phyloP scores from a whole-genome alignment of 1,140 invertebrate species.

The Diorhabda sublineata region DNA sequence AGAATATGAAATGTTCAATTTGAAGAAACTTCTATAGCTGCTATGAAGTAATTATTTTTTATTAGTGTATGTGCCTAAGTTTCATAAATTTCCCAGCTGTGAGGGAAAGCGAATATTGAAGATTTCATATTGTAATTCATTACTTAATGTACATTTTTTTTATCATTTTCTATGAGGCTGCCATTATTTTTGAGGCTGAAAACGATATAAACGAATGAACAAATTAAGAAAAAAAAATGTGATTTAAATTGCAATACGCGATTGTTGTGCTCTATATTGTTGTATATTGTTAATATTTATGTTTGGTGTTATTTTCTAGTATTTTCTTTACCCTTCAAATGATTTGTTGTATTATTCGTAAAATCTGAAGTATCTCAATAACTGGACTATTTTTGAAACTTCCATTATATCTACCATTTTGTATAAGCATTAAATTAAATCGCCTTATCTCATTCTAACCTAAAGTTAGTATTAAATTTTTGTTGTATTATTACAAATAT shows the following conservation, averaged over 20 bases:
- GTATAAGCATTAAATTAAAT: no score
- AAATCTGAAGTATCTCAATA: no score
- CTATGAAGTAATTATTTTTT: background rate
- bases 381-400: no score
- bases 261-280: conserved; percentile 38
- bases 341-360: no score
- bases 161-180: conserved; percentile 19
- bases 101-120: conserved; percentile 13
- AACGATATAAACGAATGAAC: conserved; percentile 26
- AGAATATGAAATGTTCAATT: background rate
- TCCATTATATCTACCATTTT: no score
- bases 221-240: conserved; percentile 33
- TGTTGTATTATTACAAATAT: no score
- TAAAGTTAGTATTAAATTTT: no score
- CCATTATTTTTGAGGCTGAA: conserved; percentile 25
- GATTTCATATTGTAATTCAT: conserved; percentile 20
- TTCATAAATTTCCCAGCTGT: conserved; percentile 7
- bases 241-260: conserved; percentile 42
- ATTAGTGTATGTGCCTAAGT: conserved; percentile 5
- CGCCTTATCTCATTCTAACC: no score
- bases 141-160: conserved; percentile 19
- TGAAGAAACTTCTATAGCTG: background rate
- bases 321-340: background rate
- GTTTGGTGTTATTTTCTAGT: conserved; percentile 18
- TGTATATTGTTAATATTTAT: conserved; percentile 28